Percentiles rank a stretch among this genome's conserved stretches.
Evolutionary conservation across 2,888 invertebrate genomes (phyloP).

Genomic region (Acanthosepion esculentum): DNA sequence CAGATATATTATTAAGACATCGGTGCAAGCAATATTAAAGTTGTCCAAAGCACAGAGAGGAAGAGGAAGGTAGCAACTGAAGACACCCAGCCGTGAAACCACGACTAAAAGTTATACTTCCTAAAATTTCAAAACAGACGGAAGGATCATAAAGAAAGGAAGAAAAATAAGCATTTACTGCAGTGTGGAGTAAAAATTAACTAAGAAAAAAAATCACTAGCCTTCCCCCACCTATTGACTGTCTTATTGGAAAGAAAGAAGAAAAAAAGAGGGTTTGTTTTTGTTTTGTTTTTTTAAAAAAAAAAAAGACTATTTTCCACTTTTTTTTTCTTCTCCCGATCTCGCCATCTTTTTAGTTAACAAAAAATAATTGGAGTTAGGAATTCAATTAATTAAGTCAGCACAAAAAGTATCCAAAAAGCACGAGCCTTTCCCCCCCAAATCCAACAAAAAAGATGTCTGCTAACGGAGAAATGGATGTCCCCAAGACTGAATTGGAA

Average conservation of each 20-base stretch:
- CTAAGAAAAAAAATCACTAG: no score
- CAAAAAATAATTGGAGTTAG: background rate
- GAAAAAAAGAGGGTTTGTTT: background rate
- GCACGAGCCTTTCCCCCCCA: background rate
- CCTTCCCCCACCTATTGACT: background rate
- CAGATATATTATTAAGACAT: background rate
- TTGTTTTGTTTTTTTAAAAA: background rate
- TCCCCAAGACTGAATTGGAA: constrained; percentile 24
- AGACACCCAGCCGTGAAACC: background rate
- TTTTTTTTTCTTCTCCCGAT: background rate
- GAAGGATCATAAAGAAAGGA: background rate
- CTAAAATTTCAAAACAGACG: background rate
- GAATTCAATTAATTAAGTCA: background rate
- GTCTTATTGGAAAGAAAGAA: background rate
- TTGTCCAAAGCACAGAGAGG: background rate
- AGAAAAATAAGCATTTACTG: background rate
- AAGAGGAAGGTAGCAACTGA: background rate
- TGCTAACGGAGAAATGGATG: background rate
- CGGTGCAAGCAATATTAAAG: background rate
- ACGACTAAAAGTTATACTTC: background rate
- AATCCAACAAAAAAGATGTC: background rate
- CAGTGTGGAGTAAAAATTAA: no score
- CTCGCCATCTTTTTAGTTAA: background rate
- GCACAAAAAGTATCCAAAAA: background rate
- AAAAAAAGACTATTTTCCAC: background rate